Base-by-base conservation (phyloP, 2,113 vertebrate genomes). In the Tinamus guttatus region DNA sequence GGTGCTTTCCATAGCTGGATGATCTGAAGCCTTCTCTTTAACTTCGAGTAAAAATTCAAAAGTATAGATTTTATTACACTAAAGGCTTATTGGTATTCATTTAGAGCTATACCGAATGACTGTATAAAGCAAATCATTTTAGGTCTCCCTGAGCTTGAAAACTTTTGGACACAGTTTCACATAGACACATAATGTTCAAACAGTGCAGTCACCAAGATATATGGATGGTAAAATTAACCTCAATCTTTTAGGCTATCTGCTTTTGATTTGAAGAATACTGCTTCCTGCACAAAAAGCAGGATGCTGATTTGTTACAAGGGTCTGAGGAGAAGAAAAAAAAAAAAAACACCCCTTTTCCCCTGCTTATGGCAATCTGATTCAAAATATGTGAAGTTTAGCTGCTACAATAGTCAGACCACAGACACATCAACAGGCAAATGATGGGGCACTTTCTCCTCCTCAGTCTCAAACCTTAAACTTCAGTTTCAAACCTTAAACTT, bases 21-120 rank as follows among this genome's bases (percentile, higher is more conserved):
- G 92, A 93, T 95, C 94, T 94, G 94, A 92, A 95, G 92, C 52
- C 68, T 96, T 90, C 92, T 97, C 95, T 92, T 30, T 94, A 95
- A 93, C 92, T 82, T 89, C 69, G 27, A 82, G 86, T 34, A 77
- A 94, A 85, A 86, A 36, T 69, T 88, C 13, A 41, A 81, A 93
- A 70, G 41, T 65, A 4, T 27, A 5, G 27, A 95, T 95, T 94
- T 90, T 87, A 90, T 96, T 87, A 96, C 76, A 89, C 86, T 65
- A 49, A 76, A 81, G 74, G 86, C 41, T 85, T 93, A 59, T 63
- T 92, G 70, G 45, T 73, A 63, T 87, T 77, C 65, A 63, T 89
- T 81, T 64, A 89, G 86, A 62, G 88, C 74, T 67, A n/a, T 32
- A 73, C 10, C 22, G 25, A 87, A 68, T 3, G 45, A 74, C 74